Percentiles rank a stretch among this genome's conserved stretches.
phyloP scores from a whole-genome alignment of 2,113 vertebrate genomes.

The Neolamprologus brichardi region DNA sequence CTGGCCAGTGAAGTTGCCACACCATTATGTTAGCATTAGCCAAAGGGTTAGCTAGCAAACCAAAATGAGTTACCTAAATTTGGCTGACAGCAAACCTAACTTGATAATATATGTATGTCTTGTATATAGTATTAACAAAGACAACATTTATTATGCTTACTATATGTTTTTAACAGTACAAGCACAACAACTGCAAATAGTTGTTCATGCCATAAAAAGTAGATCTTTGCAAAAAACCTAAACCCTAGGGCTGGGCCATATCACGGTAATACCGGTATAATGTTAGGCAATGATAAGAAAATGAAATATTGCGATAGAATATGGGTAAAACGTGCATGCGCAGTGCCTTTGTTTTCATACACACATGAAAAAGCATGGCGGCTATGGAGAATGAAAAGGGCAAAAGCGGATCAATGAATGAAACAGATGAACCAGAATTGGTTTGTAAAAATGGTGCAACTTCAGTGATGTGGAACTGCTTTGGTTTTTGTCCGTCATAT shows the following conservation, averaged over 20 bases:
- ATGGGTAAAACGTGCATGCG: rapidly evolving
- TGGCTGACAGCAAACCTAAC: background rate
- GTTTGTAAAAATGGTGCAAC: background rate
- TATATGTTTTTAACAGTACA: background rate
- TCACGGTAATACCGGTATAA: background rate
- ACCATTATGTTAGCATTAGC: background rate
- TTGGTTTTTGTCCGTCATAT: too few relatives aligned
- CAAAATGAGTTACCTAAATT: background rate
- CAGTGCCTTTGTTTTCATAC: background rate
- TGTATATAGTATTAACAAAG: background rate
- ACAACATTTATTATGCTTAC: background rate
- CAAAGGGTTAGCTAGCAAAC: background rate
- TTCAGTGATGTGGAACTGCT: background rate
- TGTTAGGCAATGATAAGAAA: background rate
- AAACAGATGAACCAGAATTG: background rate
- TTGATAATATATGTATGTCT: background rate
- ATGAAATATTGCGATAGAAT: background rate
- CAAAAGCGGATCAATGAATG: background rate
- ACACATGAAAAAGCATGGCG: rapidly evolving
- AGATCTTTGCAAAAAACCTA: background rate
- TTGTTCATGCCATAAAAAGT: background rate
- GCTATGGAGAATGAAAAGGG: background rate
- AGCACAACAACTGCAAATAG: background rate
- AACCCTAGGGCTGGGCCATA: background rate
- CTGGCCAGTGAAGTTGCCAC: background rate